Evolutionary conservation across 2,113 vertebrate species (phyloP), one percentile per base, ranked within the genome.

Genomic region (Ceratotherium simum): DNA sequence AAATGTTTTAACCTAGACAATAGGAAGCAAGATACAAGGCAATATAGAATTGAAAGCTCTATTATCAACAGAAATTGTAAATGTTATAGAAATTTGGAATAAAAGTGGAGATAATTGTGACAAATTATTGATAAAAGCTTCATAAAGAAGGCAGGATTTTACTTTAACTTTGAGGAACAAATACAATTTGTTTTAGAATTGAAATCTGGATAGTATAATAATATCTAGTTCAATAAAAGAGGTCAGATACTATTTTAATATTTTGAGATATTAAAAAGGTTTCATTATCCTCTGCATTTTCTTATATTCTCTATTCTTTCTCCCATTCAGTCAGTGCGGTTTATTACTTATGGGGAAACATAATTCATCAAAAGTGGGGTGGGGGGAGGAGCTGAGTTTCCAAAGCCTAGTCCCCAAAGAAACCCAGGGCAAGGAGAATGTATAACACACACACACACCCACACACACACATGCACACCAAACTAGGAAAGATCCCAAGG

Each of bases 101-200:
- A 85, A 90, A 96, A 91, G 48, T 88, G 2, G 65, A 81, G 56
- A 88, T 91, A 69, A 73, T 31, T 84, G 16, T 73, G 31, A 76
- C 8, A 97, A 94, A 94, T 91, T 96, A 91, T 16, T 96, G 76
- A 93, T 87, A 95, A 94, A 97, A 92, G 46, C 39, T 95, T 62
- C 73, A 92, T 70, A 90, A 89, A 84, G 65, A 70, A 84, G 42
- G 51, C 48, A 91, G 51, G n/a, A n/a, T 46, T 94, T 83, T 56
- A 70, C 78, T 85, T 97, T 83, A 87, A 79, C 67, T 95, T 87
- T 83, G 73, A 94, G 25, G 7, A 83, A 95, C 42, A 85, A 94
- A 95, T 51, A 42, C 9, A 10, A 87, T 67, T 85, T 95, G 33
- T 72, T 95, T 79, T 29, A 93, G 51, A 91, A 96, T 4, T 96